Evolutionary conservation across 1,140 invertebrate genomes (phyloP).

Genomic region (Ceratina japonica): DNA sequence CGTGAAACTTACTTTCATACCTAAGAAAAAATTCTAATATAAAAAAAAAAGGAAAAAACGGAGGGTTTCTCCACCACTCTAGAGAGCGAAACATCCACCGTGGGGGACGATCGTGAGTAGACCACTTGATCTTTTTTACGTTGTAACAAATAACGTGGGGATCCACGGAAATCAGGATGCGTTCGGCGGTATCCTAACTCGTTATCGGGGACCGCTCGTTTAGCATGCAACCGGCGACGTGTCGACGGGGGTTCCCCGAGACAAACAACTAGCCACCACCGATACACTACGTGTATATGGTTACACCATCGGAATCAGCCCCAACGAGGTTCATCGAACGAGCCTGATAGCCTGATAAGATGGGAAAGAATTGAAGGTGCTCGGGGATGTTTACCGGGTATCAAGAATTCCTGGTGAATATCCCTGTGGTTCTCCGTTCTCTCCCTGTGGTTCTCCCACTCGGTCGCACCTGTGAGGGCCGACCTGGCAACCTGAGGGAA

Average conservation of each 20-base stretch:
- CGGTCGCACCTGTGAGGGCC: too few species aligned
- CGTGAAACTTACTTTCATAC: not conserved
- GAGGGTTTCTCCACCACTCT: too few species aligned
- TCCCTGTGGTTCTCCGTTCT: constrained; percentile 5
- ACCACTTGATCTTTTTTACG: constrained; percentile 7
- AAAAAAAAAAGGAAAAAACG: too few species aligned
- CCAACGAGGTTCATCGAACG: not conserved
- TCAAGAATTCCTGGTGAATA: constrained; percentile 41
- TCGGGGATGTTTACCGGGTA: constrained; percentile 1
- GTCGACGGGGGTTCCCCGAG: not conserved
- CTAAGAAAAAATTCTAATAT: not conserved
- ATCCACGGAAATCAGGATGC: constrained; percentile 14
- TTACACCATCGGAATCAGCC: not conserved
- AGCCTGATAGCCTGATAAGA: not conserved
- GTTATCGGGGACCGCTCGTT: constrained; percentile 32
- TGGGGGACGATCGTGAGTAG: not conserved
- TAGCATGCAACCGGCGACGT: constrained; percentile 24
- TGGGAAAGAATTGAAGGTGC: constrained; percentile 21
- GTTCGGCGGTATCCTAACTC: constrained; percentile 6
- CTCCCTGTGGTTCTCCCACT: too few species aligned
- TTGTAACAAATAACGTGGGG: constrained; percentile 2
- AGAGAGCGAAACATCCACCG: too few species aligned
- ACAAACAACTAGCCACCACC: not conserved
- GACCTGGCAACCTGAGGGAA: not conserved
- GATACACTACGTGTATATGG: not conserved